Base-by-base conservation (phyloP, 2,797 vertebrate genomes). In the Australoheros facetus region DNA sequence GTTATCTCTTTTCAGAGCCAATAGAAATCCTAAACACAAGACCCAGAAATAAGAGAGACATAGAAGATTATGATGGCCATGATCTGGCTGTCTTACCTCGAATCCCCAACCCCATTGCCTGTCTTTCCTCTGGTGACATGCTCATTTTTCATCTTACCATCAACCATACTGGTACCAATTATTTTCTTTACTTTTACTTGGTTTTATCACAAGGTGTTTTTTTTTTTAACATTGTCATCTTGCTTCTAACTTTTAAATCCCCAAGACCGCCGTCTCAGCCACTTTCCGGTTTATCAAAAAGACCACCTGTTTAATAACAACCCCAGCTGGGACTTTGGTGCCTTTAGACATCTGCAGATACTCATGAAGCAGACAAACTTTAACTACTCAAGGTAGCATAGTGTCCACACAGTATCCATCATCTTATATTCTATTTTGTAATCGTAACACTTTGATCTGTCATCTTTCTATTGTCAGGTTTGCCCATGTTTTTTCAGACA, bases 231-330 rank as follows among this genome's bases (percentile, higher is more conserved):
- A 12, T 19, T 3, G 0, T 32, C 12, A 55, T 30, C 2, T 23
- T 72, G 2, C 19, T 54, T 21, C 60, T 48, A 69, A 72, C 37
- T 69, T 39, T 83, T 55, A 3, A 74, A 78, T 71, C 32, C 42
- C 10, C 4, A 72, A 98, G 98, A 96, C 60, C 96, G 96, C 45
- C 88, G 59, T 12, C 91, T 93, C 79, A 98, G 98, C 85, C 97
- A 99, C 81, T 98, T 97, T 75, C 97, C 97, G 0, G 89, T 97
- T 7, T 99, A 99, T 86, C 96, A 97, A 92, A 98, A 97, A 89
- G 94, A 97, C 84, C 98, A 99, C 79, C 94, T 99, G 16, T 97
- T 97, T 74, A 98, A 97, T 88, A 98, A 93, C 89, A 98, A 98
- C 84, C 96, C 97, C 2, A 53, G 91, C 84, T 99, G 97, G 97